Evolutionary conservation across 2,113 vertebrate genomes (phyloP).

Genomic region (Chrysemys picta): DNA sequence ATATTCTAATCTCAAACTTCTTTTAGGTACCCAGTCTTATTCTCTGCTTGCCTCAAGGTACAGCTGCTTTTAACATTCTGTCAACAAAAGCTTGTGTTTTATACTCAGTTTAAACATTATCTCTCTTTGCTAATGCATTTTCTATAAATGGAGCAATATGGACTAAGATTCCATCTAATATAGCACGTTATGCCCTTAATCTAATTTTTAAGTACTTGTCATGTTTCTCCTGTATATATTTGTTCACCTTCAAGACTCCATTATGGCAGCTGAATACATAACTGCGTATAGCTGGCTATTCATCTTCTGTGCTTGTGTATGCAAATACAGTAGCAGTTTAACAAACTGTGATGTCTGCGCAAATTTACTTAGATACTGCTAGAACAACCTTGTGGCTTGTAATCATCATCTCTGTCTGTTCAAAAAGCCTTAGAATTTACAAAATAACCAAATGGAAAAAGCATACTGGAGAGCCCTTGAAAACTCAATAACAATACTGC

Average conservation of each 20-base stretch:
- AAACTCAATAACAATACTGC: background rate
- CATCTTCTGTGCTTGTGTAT: background rate
- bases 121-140: background rate
- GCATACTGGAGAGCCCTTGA: background rate
- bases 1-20: background rate
- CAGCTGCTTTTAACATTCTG: slow-evolving; percentile 3
- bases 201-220: background rate
- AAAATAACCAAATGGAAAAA: background rate
- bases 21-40: background rate
- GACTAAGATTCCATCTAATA: background rate
- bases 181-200: background rate
- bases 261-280: background rate
- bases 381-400: background rate
- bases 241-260: background rate
- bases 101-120: background rate
- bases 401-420: background rate
- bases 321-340: background rate
- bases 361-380: background rate
- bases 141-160: background rate
- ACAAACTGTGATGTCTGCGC: background rate
- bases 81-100: background rate
- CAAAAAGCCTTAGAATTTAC: background rate
- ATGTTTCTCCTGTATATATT: background rate
- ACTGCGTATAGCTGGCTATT: background rate
- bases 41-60: background rate